Conservation (phyloP, 2,888 invertebrate genomes). For the Pantelozetes paolii region DNA sequence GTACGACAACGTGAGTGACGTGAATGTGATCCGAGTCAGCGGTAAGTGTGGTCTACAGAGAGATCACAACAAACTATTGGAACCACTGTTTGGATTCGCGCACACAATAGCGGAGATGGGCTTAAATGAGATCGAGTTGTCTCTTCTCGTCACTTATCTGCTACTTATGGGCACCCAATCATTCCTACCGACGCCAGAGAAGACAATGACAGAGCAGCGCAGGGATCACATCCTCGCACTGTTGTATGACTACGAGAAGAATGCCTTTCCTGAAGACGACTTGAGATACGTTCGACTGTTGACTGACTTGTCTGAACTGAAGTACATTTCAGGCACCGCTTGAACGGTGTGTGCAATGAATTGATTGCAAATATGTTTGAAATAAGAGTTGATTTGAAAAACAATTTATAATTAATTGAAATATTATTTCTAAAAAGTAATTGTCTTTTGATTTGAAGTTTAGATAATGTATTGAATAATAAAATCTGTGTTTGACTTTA, state of each 20-base stretch:
- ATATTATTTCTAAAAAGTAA: too few relatives aligned
- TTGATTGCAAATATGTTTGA: too few relatives aligned
- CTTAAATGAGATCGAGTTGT: background rate
- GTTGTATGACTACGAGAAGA: background rate
- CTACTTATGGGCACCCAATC: background rate
- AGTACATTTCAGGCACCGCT: background rate
- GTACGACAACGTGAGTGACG: background rate
- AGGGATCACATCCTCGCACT: background rate
- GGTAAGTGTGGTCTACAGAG: background rate
- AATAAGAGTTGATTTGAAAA: too few relatives aligned
- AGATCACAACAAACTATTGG: background rate
- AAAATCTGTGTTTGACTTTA: too few relatives aligned
- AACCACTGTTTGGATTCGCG: constrained; percentile 1
- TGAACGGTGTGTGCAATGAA: too few relatives aligned
- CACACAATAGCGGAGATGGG: background rate
- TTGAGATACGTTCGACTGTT: background rate
- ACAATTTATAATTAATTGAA: too few relatives aligned
- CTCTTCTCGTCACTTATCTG: background rate
- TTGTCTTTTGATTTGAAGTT: too few relatives aligned
- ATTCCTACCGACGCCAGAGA: background rate
- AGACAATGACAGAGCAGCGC: background rate
- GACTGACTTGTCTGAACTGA: background rate
- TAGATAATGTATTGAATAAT: too few relatives aligned
- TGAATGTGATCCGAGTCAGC: background rate
- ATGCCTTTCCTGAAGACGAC: background rate